Conservation (phyloP, 1,140 invertebrate species). For the Trichonephila clavipes region DNA sequence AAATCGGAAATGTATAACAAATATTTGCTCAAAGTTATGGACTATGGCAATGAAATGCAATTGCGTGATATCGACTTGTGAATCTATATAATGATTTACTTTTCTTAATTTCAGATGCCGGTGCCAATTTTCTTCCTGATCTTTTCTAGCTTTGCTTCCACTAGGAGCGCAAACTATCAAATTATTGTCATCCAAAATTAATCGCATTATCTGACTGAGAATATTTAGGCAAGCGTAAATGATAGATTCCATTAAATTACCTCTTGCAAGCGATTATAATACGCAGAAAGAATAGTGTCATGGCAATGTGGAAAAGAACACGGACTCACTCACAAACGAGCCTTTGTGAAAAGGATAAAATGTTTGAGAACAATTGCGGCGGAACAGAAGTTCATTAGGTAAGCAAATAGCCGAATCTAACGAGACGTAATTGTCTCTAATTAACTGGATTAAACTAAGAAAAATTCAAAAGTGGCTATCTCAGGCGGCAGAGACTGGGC, state of each 20-base stretch:
- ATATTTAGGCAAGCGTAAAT: background rate
- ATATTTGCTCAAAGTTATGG: background rate
- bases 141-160: background rate
- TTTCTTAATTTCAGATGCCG: background rate
- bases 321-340: background rate
- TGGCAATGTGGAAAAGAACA: background rate
- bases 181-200: background rate
- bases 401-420: conserved; percentile 40
- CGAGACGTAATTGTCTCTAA: conserved; percentile 31
- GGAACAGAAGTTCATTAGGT: conserved; percentile 39
- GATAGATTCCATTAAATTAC: conserved; percentile 20
- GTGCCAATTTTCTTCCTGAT: background rate
- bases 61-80: background rate
- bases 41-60: background rate
- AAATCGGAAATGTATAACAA: background rate
- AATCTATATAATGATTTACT: background rate
- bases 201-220: background rate
- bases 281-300: background rate
- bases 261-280: conserved; percentile 20
- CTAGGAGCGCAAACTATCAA: background rate
- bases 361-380: conserved; percentile 28
- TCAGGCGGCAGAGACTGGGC: background rate
- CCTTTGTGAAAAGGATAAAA: conserved; percentile 42
- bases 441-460: conserved; percentile 21
- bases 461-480: background rate